Evolutionary conservation across 2,888 invertebrate genomes (phyloP).

Genomic region (Argyra leucocephala): DNA sequence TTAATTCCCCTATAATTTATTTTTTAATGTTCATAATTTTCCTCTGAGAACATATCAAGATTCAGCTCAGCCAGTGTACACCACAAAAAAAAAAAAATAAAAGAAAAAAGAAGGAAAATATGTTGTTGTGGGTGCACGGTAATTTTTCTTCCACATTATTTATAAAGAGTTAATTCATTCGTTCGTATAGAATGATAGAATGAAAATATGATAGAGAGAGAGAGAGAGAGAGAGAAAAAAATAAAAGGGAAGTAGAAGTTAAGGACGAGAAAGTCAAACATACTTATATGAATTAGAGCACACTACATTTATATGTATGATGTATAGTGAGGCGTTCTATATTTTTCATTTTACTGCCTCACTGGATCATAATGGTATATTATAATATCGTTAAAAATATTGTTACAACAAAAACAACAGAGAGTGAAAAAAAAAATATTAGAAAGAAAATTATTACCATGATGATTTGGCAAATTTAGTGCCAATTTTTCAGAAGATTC

Average conservation of each 20-base stretch:
- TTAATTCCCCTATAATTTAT: slow-evolving; percentile 4
- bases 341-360: not conserved
- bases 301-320: not conserved
- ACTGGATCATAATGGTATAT: not conserved
- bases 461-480: slow-evolving; percentile 6
- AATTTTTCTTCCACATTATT: too few species aligned
- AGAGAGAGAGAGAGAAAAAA: too few species aligned
- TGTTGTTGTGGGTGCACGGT: too few species aligned
- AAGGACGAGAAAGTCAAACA: not conserved
- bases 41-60: not conserved
- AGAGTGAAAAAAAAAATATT: not conserved
- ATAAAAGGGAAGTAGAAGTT: too few species aligned
- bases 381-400: not conserved
- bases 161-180: too few species aligned
- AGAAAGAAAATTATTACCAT: not conserved
- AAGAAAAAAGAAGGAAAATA: too few species aligned
- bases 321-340: too few species aligned
- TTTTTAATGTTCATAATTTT: not conserved
- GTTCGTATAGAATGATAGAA: too few species aligned
- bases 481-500: not conserved
- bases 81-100: too few species aligned
- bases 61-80: not conserved
- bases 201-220: too few species aligned
- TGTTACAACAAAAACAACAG: too few species aligned
- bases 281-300: not conserved